Conservation (phyloP, 1,140 invertebrate species). For the Drosophila auraria region DNA sequence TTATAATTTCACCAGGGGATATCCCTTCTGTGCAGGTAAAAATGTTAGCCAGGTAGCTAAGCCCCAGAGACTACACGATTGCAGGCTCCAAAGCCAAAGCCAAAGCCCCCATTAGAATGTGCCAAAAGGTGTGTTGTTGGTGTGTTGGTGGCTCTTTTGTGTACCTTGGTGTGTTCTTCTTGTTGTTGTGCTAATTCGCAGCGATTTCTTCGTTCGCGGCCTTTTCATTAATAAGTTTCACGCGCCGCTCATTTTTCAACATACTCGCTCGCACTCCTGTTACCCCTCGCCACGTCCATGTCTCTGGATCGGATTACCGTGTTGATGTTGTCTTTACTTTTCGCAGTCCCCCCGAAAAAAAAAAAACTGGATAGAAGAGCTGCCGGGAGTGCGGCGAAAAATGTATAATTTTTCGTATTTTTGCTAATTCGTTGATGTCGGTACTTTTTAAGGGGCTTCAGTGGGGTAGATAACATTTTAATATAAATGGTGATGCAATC, state of each 20-base stretch:
- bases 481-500: constrained; percentile 45
- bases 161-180: constrained; percentile 27
- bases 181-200: constrained; percentile 67
- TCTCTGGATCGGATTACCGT: constrained; percentile 74
- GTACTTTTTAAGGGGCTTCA: constrained; percentile 25
- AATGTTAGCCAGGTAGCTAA: constrained; percentile 14
- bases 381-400: constrained; percentile 25
- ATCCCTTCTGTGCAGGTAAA: constrained; percentile 18
- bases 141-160: constrained; percentile 21
- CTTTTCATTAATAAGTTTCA: constrained; percentile 84
- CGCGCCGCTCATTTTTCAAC: constrained; percentile 81
- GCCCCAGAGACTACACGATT: neutral
- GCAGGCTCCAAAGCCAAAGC: constrained; percentile 25
- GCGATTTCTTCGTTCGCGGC: constrained; percentile 70
- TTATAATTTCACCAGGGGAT: constrained; percentile 1
- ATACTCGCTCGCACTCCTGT: constrained; percentile 27
- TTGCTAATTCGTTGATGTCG: constrained; percentile 40
- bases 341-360: constrained; percentile 28
- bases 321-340: constrained; percentile 73
- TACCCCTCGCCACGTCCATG: constrained; percentile 25
- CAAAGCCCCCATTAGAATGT: constrained; percentile 20
- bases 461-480: constrained; percentile 25
- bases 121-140: constrained; percentile 9
- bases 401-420: constrained; percentile 18
- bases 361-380: neutral